Evolutionary conservation across 1,140 invertebrate genomes (phyloP), one percentile per base, ranked within the genome.

Genomic region (Drosophila subobscura): DNA sequence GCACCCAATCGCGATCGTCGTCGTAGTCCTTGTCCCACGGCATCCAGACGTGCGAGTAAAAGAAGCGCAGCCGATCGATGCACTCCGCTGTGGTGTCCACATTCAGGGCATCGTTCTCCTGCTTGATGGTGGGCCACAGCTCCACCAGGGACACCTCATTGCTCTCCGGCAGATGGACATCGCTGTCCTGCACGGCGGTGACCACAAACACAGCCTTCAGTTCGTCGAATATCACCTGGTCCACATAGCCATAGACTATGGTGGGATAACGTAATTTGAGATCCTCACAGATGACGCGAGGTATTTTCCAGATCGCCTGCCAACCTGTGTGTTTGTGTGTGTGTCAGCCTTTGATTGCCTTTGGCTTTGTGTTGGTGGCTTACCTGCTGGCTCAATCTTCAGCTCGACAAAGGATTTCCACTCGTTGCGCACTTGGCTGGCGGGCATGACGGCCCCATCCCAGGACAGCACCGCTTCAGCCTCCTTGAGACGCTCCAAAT

Each of bases 251-350:
- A 22, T 93, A 90, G 12, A 94, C 93, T 16, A 94, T 92, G 0
- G 93, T 93, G 0, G 94, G 94, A 91, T 93, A 94, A 10, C 92
- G 92, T 12, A 95, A 91, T 49, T 93, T 90, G 0, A 94, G 91
- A 23, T 93, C 91, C 77, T 94, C 93, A 49, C 94, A 94, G 20
- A 92, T 93, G 5, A 92, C 65, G 5, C 93, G 91, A 14, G 94
- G 92, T 65, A 94, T 93, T 88, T 94, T 94, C 94, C 94, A 95
- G 20, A 94, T 71, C 2, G 93, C 94, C 79, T 93, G 93, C 94
- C 94, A 95, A 4, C 94, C 94, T 68, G 45, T 23, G 14, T 74
- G 6, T 7, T 10, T n/a, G 12, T 63, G 20, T 33, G 14, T 61
- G 41, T 42, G 37, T 10, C 8, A 51, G 14, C 14, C 44, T 50